These are phyloP conservation scores for Pseudochromis fuscus DNA, from an alignment of 2,797 vertebrate species.

Conservation along the genomic window DNA sequence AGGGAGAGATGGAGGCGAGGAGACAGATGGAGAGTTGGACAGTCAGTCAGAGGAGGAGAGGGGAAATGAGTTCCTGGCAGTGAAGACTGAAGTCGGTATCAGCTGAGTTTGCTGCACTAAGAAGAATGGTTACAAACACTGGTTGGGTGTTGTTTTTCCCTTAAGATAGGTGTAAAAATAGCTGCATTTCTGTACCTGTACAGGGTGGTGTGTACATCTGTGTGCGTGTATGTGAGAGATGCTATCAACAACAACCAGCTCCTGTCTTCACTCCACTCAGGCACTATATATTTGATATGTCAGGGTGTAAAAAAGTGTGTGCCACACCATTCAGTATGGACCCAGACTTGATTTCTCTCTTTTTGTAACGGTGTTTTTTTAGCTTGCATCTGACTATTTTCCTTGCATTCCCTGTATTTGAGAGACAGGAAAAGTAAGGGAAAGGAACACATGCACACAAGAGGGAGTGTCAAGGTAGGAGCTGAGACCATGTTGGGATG, in stretches of 20 bases:
- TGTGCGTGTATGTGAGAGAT: conserved; percentile 34
- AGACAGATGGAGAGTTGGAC: conserved; percentile 78
- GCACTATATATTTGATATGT: conserved; percentile 45
- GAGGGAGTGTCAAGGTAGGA: conserved; percentile 65
- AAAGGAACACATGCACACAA: conserved; percentile 44
- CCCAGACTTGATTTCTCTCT: conserved; percentile 40
- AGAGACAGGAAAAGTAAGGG: conserved; percentile 46
- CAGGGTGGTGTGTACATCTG: conserved; percentile 29
- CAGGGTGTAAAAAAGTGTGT: conserved; percentile 26
- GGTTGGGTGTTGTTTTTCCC: conserved; percentile 42
- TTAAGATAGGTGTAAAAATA: conserved; percentile 54
- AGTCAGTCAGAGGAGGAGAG: conserved; percentile 63
- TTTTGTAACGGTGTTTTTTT: conserved; percentile 71
- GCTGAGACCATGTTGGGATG: conserved; percentile 70
- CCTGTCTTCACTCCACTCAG: conserved; percentile 40
- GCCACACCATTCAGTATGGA: conserved; percentile 35
- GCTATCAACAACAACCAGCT: conserved; percentile 52
- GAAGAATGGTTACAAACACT: conserved; percentile 36
- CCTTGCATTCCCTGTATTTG: conserved; percentile 35
- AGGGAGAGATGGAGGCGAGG: conserved; percentile 40
- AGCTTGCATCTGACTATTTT: conserved; percentile 57
- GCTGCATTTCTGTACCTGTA: conserved; percentile 47
- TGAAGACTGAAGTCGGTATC: conserved; percentile 61
- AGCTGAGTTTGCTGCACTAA: conserved; percentile 54
- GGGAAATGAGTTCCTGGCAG: conserved; percentile 70